phyloP scores from a whole-genome alignment of 2,797 vertebrate species.

The Dipus sagitta region DNA sequence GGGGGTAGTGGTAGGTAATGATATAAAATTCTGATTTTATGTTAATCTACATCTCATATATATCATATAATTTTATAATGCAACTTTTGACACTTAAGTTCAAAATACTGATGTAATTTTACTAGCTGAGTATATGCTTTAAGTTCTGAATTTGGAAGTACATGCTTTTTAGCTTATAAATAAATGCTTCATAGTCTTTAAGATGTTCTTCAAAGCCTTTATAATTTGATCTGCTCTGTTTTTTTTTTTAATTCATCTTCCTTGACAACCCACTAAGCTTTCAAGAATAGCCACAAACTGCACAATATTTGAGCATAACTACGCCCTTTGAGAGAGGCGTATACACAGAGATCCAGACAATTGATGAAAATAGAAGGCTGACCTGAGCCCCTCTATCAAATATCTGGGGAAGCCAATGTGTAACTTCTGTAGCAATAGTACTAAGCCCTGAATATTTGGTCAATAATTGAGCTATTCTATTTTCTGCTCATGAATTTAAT shows the following conservation, averaged over 20 bases:
- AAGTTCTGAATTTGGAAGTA: not conserved
- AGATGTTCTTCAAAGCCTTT: not conserved
- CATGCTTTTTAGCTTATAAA: not conserved
- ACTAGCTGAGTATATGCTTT: not conserved
- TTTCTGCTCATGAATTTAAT: not conserved
- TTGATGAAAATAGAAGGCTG: accelerated
- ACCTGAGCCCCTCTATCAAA: accelerated
- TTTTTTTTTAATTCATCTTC: not conserved
- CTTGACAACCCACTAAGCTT: not conserved
- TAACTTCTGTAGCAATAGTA: not conserved
- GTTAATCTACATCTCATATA: not conserved
- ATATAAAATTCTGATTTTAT: constrained; percentile 55
- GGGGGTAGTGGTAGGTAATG: not conserved
- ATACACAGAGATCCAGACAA: too few species aligned
- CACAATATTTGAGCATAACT: too few species aligned
- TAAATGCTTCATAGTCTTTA: not conserved
- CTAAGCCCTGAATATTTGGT: accelerated
- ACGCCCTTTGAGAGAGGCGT: not conserved
- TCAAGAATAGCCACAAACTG: accelerated
- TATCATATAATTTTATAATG: not conserved
- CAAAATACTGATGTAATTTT: constrained; percentile 44
- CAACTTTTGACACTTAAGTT: constrained; percentile 39
- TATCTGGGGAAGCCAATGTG: not conserved
- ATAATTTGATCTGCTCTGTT: not conserved
- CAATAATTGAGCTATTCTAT: not conserved